Evolutionary conservation across 2,888 invertebrate species (phyloP), one percentile per base, ranked within the genome.

Genomic region (Lapara coniferarum): DNA sequence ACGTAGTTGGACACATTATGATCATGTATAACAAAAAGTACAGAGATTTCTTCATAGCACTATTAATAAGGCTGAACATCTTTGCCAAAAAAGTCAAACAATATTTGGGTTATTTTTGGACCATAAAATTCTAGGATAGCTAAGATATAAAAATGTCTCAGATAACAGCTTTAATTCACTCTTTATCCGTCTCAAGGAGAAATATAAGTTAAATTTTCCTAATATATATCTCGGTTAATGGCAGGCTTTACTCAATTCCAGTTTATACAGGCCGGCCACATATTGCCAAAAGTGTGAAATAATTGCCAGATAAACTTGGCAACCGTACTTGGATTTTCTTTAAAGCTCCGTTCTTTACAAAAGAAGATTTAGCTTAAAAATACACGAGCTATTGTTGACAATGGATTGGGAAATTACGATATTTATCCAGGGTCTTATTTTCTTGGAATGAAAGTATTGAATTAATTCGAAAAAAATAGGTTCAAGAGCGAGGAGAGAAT

Each of bases 231-330:
- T 63, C 49, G 49, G 63, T 49, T 63, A 63, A 63, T 63, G 63
- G 63, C 19, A 63, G 63, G 63, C 46, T 63, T 63, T 63, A 63
- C 63, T 49, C 63, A 63, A 63, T 49, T 63, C 49, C 19, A 63
- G 16, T 63, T 58, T 63, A 59, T 63, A 63, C 49, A 63, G 63
- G 49, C 63, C 46, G 19, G 44, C 49, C 63, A 63, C 63, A 63
- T 63, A 63, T 63, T 63, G 63, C 63, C 63, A 63, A 63, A 13
- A 63, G 63, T 46, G 63, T 63, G 49, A 63, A 63, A 63, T 63
- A 63, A 63, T 63, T 63, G 49, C 63, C 63, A 63, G 63, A 63
- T 49, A 63, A 63, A 63, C 63, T 63, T 63, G 59, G 59, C 59
- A 63, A 46, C 59, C 59, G 10, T 46, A 63, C 46, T 63, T 7